These are phyloP conservation scores for Todus mexicanus DNA, from an alignment of 2,797 vertebrate species.

Conservation along the genomic window DNA sequence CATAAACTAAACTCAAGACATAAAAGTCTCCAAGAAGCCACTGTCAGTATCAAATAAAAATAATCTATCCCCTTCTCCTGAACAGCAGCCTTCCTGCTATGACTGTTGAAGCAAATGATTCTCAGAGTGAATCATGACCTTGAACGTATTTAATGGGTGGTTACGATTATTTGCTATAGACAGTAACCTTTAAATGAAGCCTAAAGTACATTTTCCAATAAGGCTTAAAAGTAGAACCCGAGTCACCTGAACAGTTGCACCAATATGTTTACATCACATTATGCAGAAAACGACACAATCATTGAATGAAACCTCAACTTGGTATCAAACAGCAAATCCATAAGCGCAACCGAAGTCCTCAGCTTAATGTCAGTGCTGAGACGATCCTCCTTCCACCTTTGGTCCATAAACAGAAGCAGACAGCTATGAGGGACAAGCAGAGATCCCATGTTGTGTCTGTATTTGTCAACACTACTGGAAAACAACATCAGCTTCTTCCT, in stretches of 20 bases:
- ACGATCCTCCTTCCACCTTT: neutral
- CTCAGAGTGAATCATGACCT: neutral
- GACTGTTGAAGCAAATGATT: neutral
- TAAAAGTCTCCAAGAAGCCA: neutral
- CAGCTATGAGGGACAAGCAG: neutral
- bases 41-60: neutral
- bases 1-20: neutral
- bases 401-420: neutral
- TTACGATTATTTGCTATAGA: neutral
- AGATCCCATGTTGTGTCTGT: neutral
- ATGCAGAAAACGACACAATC: neutral
- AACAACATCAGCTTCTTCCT: neutral
- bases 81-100: neutral
- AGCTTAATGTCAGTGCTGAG: neutral
- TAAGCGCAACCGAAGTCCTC: neutral
- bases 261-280: neutral
- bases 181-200: neutral
- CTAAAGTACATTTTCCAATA: neutral
- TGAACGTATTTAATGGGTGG: neutral
- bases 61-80: neutral
- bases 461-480: neutral
- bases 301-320: neutral
- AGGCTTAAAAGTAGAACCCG: neutral
- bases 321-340: neutral
- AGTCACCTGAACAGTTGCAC: neutral